A percentile compares a stretch with the other conserved stretches of the same genome.
These are phyloP conservation scores for Colletes collaris DNA, from an alignment of 2,888 invertebrate genomes.

Conservation along the genomic window DNA sequence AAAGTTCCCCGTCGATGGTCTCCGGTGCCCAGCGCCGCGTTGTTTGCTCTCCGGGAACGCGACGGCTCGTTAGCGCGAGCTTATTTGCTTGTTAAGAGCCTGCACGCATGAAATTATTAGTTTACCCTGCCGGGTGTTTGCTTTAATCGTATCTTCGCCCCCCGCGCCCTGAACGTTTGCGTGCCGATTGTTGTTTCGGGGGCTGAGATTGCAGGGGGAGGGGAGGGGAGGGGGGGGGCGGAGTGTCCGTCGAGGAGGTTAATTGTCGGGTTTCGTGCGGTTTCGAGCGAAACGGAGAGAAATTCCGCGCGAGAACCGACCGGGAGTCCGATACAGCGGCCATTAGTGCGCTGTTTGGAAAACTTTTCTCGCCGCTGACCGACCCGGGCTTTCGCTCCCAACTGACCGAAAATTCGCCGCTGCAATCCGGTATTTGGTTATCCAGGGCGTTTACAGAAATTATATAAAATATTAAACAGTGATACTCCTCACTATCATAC, in stretches of 20 bases:
- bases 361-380: too few relatives aligned
- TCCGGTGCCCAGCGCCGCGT: neutral
- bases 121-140: constrained; percentile 15
- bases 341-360: too few relatives aligned
- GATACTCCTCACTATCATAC: too few relatives aligned
- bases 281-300: too few relatives aligned
- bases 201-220: neutral
- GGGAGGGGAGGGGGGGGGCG: too few relatives aligned
- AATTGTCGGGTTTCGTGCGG: neutral
- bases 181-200: constrained; percentile 1
- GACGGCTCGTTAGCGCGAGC: constrained; percentile 20
- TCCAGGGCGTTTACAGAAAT: too few relatives aligned
- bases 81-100: constrained; percentile 35
- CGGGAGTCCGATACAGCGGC: too few relatives aligned
- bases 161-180: neutral
- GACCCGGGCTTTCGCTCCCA: too few relatives aligned
- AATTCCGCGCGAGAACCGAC: too few relatives aligned
- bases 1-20: neutral
- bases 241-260: neutral
- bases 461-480: too few relatives aligned
- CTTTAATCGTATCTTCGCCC: constrained; percentile 20
- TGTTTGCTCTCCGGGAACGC: constrained; percentile 14
- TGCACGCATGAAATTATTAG: constrained; percentile 30
- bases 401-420: too few relatives aligned
- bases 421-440: too few relatives aligned